These are phyloP conservation scores for Ophion costatus DNA, from an alignment of 2,888 invertebrate genomes.

Conservation along the genomic window DNA sequence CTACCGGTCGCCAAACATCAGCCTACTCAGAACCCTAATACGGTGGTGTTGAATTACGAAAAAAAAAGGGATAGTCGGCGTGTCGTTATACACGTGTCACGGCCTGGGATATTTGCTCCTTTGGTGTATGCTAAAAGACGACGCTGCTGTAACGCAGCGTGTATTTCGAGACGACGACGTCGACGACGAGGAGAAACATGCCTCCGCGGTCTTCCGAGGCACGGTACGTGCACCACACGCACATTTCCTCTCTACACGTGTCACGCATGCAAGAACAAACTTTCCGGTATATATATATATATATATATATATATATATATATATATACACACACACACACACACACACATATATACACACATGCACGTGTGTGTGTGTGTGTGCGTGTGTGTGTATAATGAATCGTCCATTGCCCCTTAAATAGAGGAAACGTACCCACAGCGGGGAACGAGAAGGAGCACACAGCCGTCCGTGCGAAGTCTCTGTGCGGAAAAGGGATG, in stretches of 20 bases:
- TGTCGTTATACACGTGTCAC: slow-evolving; percentile 57
- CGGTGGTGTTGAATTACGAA: slow-evolving; percentile 55
- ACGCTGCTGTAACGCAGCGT: slow-evolving; percentile 39
- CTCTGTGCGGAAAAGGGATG: slow-evolving; percentile 25
- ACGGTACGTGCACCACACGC: slow-evolving; percentile 61
- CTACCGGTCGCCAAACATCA: neutral
- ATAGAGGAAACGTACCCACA: slow-evolving; percentile 13
- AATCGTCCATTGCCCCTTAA: slow-evolving; percentile 59
- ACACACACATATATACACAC: neutral
- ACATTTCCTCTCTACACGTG: slow-evolving; percentile 62
- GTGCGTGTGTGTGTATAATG: neutral
- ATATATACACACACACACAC: too few species aligned
- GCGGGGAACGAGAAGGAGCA: slow-evolving; percentile 3
- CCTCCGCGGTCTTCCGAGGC: slow-evolving; percentile 66
- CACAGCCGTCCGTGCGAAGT: neutral
- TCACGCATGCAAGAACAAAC: slow-evolving; percentile 58
- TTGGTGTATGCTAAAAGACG: slow-evolving; percentile 33
- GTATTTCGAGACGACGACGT: slow-evolving; percentile 65
- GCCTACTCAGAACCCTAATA: neutral
- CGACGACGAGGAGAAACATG: slow-evolving; percentile 53
- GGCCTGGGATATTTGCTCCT: slow-evolving; percentile 29
- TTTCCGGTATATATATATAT: neutral
- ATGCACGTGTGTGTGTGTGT: neutral
- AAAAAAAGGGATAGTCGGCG: slow-evolving; percentile 35
- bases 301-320: too few species aligned